These are phyloP conservation scores for Chlorodrepanis virens DNA, from an alignment of 2,113 vertebrate species.

Conservation along the genomic window DNA sequence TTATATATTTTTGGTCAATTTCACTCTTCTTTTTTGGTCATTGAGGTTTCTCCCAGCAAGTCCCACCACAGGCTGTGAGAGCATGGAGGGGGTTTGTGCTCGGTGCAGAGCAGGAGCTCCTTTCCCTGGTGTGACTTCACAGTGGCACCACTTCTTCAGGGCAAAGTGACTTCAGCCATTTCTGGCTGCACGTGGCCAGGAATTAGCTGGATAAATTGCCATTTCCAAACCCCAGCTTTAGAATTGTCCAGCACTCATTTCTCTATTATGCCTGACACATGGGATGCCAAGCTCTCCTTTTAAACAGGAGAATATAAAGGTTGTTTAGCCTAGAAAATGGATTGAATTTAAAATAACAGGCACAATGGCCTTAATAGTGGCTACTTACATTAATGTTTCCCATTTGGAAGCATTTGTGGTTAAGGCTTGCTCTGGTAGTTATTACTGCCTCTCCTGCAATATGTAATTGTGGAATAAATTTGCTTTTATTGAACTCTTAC, in stretches of 20 bases:
- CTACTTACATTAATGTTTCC: neutral
- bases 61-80: neutral
- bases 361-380: neutral
- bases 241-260: neutral
- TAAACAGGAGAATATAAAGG: neutral
- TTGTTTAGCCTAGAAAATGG: neutral
- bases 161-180: neutral
- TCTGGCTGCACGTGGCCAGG: neutral
- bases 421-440: neutral
- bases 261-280: neutral
- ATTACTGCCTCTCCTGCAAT: neutral
- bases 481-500: constrained; percentile 10
- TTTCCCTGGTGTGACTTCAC: neutral
- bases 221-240: accelerated
- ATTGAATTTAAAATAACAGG: neutral
- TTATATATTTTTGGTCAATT: neutral
- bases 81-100: neutral
- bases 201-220: neutral
- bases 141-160: neutral
- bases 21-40: neutral
- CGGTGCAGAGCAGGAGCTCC: neutral
- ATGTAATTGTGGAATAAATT: constrained; percentile 17
- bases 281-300: neutral
- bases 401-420: neutral
- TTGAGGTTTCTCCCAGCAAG: neutral